Evolutionary conservation across 2,113 vertebrate genomes (phyloP).

Genomic region (Arothron firmamentum): DNA sequence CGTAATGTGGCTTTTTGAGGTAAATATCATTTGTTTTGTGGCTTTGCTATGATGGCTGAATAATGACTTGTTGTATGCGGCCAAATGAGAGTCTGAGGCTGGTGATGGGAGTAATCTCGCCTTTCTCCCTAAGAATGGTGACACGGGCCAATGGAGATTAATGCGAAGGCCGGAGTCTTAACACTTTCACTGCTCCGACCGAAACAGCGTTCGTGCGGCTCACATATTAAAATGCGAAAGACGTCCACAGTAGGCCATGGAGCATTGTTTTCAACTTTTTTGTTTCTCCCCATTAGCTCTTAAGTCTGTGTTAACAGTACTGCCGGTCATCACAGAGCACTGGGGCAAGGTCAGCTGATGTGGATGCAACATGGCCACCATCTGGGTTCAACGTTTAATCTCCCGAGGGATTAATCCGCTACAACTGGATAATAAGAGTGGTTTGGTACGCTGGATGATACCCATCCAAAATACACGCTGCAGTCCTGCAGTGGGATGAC

Average conservation of each 20-base stretch:
- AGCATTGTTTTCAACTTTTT: not conserved
- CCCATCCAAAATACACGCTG: constrained; percentile 6
- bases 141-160: constrained; percentile 75
- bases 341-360: constrained; percentile 46
- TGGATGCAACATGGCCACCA: constrained; percentile 52
- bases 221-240: too few relatives aligned
- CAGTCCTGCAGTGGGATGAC: constrained; percentile 7
- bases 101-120: constrained; percentile 71
- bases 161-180: constrained; percentile 61
- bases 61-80: constrained; percentile 69
- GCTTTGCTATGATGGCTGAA: constrained; percentile 67
- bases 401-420: constrained; percentile 51
- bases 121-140: constrained; percentile 56
- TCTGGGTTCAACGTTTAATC: constrained; percentile 67
- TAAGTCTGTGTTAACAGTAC: constrained; percentile 16
- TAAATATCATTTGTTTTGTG: constrained; percentile 77
- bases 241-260: not conserved
- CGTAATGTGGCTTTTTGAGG: constrained; percentile 58
- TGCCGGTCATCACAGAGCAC: constrained; percentile 33
- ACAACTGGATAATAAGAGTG: constrained; percentile 31
- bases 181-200: constrained; percentile 44
- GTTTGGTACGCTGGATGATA: constrained; percentile 1
- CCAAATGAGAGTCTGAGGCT: constrained; percentile 72
- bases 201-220: constrained; percentile 28
- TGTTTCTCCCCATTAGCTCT: constrained; percentile 3